These are phyloP conservation scores for Erinaceus europaeus DNA, from an alignment of 2,113 vertebrate species.

Conservation along the genomic window DNA sequence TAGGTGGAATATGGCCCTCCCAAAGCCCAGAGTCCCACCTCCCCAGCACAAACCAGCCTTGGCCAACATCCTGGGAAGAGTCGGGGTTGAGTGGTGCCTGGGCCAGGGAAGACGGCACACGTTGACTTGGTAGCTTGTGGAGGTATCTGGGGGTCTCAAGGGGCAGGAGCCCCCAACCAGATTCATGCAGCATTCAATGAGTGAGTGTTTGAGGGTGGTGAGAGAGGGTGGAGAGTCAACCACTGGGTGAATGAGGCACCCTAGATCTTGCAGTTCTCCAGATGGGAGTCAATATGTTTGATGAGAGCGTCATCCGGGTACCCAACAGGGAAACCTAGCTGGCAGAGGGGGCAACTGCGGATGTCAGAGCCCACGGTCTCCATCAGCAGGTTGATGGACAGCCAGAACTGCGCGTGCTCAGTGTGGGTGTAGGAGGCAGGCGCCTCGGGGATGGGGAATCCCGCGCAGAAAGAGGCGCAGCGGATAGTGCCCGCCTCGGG, in stretches of 20 bases:
- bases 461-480: conserved; percentile 93
- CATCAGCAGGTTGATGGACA: conserved; percentile 98
- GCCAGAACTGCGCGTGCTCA: conserved; percentile 98
- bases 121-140: conserved; percentile 78
- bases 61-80: too few relatives aligned
- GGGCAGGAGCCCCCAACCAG: conserved; percentile 69
- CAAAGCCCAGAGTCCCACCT: too few relatives aligned
- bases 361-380: conserved; percentile 96
- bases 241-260: conserved; percentile 42
- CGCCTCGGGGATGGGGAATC: conserved; percentile 89
- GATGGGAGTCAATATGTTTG: conserved; percentile 98
- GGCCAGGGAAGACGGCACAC: conserved; percentile 66
- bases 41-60: too few relatives aligned
- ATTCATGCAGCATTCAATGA: conserved; percentile 85
- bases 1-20: too few relatives aligned
- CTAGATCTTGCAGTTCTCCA: conserved; percentile 99
- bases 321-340: conserved; percentile 95
- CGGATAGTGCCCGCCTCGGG: conserved; percentile 87
- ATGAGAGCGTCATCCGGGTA: conserved; percentile 98
- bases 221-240: conserved; percentile 30
- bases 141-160: conserved; percentile 80
- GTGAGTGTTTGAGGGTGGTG: conserved; percentile 26
- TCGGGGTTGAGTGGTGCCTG: conserved; percentile 58
- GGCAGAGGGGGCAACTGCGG: conserved; percentile 96
- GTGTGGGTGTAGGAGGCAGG: conserved; percentile 85